Conservation (phyloP, 2,888 invertebrate genomes). For the Molanna angustata region DNA sequence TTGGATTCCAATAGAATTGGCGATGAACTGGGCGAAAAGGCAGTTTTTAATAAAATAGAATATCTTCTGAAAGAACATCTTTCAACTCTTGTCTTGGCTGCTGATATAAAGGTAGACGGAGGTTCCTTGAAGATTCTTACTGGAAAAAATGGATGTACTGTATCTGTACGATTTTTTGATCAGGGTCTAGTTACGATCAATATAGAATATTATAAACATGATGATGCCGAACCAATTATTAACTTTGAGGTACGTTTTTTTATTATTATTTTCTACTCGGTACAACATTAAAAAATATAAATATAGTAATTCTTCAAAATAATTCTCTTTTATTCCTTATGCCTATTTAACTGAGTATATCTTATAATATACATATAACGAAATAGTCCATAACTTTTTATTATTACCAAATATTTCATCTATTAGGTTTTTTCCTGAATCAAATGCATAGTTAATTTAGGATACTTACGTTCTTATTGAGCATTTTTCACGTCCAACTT, state of each 20-base stretch:
- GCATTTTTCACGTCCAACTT: no score
- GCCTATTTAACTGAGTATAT: no score
- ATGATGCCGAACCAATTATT: conserved; percentile 69
- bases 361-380: no score
- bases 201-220: conserved; percentile 77
- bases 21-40: conserved; percentile 63
- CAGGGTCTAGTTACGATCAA: conserved; percentile 78
- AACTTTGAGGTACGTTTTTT: conserved; percentile 74
- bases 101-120: conserved; percentile 66
- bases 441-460: no score
- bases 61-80: conserved; percentile 70
- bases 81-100: conserved; percentile 65
- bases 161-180: conserved; percentile 69
- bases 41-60: conserved; percentile 62
- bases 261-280: no score
- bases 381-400: no score
- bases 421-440: no score
- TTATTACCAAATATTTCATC: no score
- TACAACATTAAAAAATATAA: no score
- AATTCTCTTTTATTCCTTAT: no score
- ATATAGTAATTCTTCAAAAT: no score
- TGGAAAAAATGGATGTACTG: conserved; percentile 67
- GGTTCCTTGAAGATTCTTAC: conserved; percentile 68
- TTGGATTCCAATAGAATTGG: conserved; percentile 66
- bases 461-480: no score